These are phyloP conservation scores for Pterois miles DNA, from an alignment of 2,797 vertebrate species.

Conservation along the genomic window DNA sequence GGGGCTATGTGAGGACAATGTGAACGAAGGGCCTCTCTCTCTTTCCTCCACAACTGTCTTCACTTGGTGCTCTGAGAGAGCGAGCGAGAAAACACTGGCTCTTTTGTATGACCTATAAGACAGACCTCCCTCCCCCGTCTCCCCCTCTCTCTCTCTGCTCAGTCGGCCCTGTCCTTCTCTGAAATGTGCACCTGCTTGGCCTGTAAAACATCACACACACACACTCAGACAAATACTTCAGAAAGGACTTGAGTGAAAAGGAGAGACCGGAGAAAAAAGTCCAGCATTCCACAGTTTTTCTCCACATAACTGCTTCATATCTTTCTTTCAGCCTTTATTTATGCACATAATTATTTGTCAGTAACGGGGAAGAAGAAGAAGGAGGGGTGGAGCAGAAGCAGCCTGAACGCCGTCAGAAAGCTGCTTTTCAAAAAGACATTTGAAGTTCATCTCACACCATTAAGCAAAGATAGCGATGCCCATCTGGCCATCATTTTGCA, in stretches of 20 bases:
- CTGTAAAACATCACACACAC: constrained; percentile 47
- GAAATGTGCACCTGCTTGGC: constrained; percentile 76
- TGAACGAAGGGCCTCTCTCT: constrained; percentile 53
- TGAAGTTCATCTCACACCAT: constrained; percentile 28
- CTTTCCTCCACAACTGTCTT: constrained; percentile 51
- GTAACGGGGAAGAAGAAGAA: neutral
- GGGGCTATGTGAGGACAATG: constrained; percentile 64
- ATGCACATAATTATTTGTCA: constrained; percentile 50
- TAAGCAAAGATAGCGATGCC: constrained; percentile 16
- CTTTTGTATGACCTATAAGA: constrained; percentile 77
- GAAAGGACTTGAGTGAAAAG: constrained; percentile 47
- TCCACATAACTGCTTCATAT: constrained; percentile 10
- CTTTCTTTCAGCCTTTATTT: constrained; percentile 18
- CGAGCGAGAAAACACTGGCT: constrained; percentile 72
- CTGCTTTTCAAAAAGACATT: constrained; percentile 28
- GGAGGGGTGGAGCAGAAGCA: neutral
- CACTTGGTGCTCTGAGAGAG: constrained; percentile 15
- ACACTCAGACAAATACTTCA: constrained; percentile 26
- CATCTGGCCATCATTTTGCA: neutral
- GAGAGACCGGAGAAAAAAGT: constrained; percentile 15
- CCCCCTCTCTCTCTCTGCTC: constrained; percentile 35
- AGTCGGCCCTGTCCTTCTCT: constrained; percentile 66
- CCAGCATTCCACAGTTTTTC: constrained; percentile 31
- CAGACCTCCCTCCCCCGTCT: constrained; percentile 30
- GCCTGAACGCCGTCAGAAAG: constrained; percentile 15